These are phyloP conservation scores for Nymphicus hollandicus DNA, from an alignment of 2,113 vertebrate species.

Conservation along the genomic window DNA sequence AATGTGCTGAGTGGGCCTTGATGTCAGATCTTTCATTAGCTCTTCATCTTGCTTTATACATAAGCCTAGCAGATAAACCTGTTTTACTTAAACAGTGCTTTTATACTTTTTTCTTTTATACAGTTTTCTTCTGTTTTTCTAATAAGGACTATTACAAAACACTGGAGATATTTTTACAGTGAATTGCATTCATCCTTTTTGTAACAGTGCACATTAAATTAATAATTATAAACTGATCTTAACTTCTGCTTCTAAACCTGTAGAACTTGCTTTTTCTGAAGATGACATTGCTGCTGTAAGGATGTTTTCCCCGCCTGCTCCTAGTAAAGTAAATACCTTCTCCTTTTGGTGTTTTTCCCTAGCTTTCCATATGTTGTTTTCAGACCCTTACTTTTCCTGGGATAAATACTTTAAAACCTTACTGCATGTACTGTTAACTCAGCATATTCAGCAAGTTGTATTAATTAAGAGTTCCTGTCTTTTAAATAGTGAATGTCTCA, in stretches of 20 bases:
- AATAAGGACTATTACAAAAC: not conserved
- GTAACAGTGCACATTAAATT: not conserved
- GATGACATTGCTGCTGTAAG: not conserved
- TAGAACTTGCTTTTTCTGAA: not conserved
- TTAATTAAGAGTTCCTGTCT: not conserved
- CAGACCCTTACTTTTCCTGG: not conserved
- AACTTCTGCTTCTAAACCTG: not conserved
- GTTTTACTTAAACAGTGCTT: not conserved
- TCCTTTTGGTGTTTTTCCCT: not conserved
- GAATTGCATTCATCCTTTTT: not conserved
- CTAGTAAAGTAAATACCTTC: not conserved
- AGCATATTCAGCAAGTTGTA: slow-evolving; percentile 5
- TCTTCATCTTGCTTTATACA: not conserved
- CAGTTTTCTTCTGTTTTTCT: not conserved
- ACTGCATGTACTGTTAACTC: slow-evolving; percentile 20
- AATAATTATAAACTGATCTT: not conserved
- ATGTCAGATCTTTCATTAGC: not conserved
- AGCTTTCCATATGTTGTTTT: not conserved
- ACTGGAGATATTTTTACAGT: not conserved
- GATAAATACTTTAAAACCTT: not conserved
- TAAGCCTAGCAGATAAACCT: not conserved
- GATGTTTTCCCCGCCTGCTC: not conserved
- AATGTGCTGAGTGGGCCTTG: slow-evolving; percentile 24
- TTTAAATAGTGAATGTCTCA: not conserved
- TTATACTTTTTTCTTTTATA: too few relatives aligned